phyloP scores from a whole-genome alignment of 2,888 invertebrate genomes.

The Galeruca laticollis region DNA sequence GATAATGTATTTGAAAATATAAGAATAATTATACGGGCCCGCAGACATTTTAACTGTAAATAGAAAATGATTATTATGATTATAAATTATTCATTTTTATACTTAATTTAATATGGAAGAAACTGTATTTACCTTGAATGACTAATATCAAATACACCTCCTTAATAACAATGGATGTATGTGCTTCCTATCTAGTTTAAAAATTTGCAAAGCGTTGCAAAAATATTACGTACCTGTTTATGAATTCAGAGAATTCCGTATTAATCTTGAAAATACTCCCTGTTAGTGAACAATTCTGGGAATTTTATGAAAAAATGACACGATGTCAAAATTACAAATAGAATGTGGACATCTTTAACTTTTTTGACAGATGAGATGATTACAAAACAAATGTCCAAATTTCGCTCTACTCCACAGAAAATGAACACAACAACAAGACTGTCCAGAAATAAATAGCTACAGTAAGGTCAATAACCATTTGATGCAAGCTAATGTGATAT shows the following conservation, averaged over 20 bases:
- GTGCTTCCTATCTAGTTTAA: not conserved
- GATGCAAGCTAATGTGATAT: too few species aligned
- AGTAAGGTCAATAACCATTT: too few species aligned
- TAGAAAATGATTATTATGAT: not conserved
- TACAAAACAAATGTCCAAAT: not conserved
- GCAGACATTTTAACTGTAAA: constrained; percentile 79
- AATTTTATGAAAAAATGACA: constrained; percentile 48
- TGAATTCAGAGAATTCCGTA: constrained; percentile 25
- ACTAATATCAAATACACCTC: constrained; percentile 30
- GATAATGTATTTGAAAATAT: constrained; percentile 99
- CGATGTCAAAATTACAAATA: constrained; percentile 54
- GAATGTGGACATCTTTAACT: constrained; percentile 48
- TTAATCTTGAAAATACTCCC: constrained; percentile 42
- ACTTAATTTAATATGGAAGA: not conserved
- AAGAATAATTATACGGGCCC: constrained; percentile 99
- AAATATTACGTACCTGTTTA: constrained; percentile 32
- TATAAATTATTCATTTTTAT: constrained; percentile 3
- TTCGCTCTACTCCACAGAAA: not conserved
- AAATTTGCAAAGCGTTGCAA: constrained; percentile 25
- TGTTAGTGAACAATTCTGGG: constrained; percentile 36
- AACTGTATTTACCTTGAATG: constrained; percentile 32
- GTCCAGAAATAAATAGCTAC: too few species aligned
- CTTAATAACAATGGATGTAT: constrained; percentile 13
- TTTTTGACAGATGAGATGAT: constrained; percentile 25
- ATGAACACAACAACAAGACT: too few species aligned